Conservation (phyloP, 2,888 invertebrate genomes). For the Maniola hyperantus region DNA sequence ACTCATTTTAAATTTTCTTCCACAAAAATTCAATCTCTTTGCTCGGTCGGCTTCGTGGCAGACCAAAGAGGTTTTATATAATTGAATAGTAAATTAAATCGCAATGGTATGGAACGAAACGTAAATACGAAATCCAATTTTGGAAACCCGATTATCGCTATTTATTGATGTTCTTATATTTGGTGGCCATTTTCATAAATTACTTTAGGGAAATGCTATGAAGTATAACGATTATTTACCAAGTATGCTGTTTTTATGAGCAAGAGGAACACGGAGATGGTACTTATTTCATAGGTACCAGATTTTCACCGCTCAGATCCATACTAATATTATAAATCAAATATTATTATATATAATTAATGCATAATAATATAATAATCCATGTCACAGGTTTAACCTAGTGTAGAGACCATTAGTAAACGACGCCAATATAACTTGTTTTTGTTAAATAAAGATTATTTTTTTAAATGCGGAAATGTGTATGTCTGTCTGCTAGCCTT, state of each 20-base stretch:
- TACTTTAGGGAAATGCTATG: constrained; percentile 10
- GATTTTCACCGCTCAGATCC: too few species aligned
- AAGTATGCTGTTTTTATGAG: constrained; percentile 3
- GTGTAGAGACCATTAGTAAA: too few species aligned
- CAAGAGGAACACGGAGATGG: not conserved
- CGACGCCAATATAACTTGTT: too few species aligned
- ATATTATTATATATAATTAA: too few species aligned
- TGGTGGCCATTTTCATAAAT: constrained; percentile 14
- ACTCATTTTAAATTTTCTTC: constrained; percentile 4
- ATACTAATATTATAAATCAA: too few species aligned
- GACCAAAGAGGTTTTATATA: constrained; percentile 8
- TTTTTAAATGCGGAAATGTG: too few species aligned
- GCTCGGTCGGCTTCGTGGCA: not conserved
- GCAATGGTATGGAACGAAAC: constrained; percentile 7
- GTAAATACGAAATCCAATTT: constrained; percentile 22
- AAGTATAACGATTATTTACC: constrained; percentile 1
- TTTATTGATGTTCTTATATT: constrained; percentile 15
- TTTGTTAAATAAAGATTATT: too few species aligned
- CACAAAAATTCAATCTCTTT: constrained; percentile 16
- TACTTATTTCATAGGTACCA: not conserved
- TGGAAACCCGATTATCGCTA: constrained; percentile 19
- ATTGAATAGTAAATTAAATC: constrained; percentile 27
- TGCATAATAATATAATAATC: too few species aligned
- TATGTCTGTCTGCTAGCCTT: too few species aligned
- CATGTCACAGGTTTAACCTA: too few species aligned